Conservation (phyloP, 2,888 invertebrate genomes). For the Drepana falcataria region DNA sequence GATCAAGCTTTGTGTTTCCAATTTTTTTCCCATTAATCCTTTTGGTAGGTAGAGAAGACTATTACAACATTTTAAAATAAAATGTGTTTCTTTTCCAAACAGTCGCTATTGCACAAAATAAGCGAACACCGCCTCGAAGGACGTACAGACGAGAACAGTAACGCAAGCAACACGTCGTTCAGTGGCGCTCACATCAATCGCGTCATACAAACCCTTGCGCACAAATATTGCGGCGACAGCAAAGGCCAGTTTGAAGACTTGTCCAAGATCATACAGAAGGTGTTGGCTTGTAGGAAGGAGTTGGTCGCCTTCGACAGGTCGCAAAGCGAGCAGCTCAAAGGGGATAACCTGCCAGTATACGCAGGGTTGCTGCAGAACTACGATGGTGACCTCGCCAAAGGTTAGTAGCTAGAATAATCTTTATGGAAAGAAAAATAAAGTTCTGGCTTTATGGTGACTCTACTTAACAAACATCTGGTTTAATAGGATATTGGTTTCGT, state of each 20-base stretch:
- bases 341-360: conserved; percentile 64
- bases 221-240: conserved; percentile 96
- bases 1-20: too few species aligned
- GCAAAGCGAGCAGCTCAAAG: conserved; percentile 82
- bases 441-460: too few species aligned
- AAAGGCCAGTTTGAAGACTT: conserved; percentile 97
- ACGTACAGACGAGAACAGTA: conserved; percentile 71
- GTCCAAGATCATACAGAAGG: conserved; percentile 92
- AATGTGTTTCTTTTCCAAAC: conserved; percentile 9
- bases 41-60: too few species aligned
- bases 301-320: conserved; percentile 93
- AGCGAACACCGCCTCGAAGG: conserved; percentile 91
- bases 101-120: conserved; percentile 89
- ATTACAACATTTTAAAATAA: background rate
- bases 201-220: conserved; percentile 95
- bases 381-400: conserved; percentile 65
- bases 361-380: conserved; percentile 69
- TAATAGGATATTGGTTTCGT: too few species aligned
- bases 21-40: too few species aligned
- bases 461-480: background rate
- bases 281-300: conserved; percentile 89
- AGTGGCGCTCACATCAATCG: conserved; percentile 89
- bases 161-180: conserved; percentile 70
- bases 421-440: background rate
- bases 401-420: conserved; percentile 23